Percentiles rank a stretch among this genome's conserved stretches.
Conservation (phyloP, 2,113 vertebrate species). For the Ursus arctos region DNA sequence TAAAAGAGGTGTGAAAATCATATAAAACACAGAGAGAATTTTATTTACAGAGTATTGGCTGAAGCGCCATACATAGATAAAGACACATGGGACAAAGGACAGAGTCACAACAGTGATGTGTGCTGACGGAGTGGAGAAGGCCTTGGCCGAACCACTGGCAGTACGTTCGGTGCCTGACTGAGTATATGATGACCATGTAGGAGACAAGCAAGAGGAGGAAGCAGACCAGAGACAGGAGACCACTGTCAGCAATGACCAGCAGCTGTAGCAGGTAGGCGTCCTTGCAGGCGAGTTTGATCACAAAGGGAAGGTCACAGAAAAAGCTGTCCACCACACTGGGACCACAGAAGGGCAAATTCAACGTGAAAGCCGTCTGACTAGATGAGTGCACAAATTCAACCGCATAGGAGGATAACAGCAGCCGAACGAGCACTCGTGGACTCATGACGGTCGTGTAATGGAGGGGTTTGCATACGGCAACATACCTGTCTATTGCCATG, state of each 20-base stretch:
- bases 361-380: not conserved
- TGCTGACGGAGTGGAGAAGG: slow-evolving; percentile 53
- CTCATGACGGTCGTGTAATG: slow-evolving; percentile 58
- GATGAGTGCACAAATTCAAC: not conserved
- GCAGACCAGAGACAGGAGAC: slow-evolving; percentile 57
- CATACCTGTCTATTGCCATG: slow-evolving; percentile 76
- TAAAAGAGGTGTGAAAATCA: no score
- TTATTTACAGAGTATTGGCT: no score
- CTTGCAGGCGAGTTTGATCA: not conserved
- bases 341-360: not conserved
- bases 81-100: no score
- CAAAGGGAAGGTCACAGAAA: not conserved
- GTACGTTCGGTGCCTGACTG: not conserved
- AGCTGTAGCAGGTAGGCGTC: not conserved
- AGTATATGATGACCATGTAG: slow-evolving; percentile 47
- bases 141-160: not conserved
- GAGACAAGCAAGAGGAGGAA: slow-evolving; percentile 58
- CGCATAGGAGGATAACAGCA: not conserved
- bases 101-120: slow-evolving; percentile 46
- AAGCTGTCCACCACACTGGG: not conserved
- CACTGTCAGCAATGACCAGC: slow-evolving; percentile 61
- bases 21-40: no score
- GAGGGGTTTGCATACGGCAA: slow-evolving; percentile 75
- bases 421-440: not conserved
- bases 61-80: no score